Conservation (phyloP, 2,888 invertebrate genomes). For the Cosmia pyralina region DNA sequence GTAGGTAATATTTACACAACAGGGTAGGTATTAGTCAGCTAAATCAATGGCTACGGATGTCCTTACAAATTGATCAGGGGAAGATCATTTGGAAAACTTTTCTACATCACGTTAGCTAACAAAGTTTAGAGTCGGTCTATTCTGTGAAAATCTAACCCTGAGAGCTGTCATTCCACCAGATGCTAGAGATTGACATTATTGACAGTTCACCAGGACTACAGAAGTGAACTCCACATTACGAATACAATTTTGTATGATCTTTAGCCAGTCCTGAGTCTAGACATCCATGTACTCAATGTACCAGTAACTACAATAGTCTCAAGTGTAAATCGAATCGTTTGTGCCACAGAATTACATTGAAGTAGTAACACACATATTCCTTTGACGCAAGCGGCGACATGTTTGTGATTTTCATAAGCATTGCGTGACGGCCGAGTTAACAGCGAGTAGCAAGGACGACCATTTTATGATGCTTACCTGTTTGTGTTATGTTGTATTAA, state of each 20-base stretch:
- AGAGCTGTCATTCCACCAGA: neutral
- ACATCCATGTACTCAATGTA: constrained; percentile 11
- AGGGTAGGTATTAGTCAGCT: neutral
- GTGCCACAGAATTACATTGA: constrained; percentile 37
- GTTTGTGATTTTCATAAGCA: constrained; percentile 63
- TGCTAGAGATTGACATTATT: neutral
- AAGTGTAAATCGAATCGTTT: constrained; percentile 48
- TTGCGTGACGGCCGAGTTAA: constrained; percentile 63
- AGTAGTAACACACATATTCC: constrained; percentile 37
- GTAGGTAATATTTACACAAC: neutral
- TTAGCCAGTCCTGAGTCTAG: constrained; percentile 20
- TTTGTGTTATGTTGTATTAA: constrained; percentile 40
- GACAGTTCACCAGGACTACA: neutral
- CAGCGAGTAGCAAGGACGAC: constrained; percentile 41
- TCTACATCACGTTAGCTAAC: neutral
- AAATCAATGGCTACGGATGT: neutral
- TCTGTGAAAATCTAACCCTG: neutral
- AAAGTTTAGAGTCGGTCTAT: neutral
- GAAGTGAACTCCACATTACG: neutral
- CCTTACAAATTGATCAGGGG: neutral
- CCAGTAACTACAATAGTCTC: constrained; percentile 25
- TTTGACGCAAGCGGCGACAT: constrained; percentile 57
- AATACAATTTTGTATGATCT: neutral
- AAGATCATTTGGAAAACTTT: neutral
- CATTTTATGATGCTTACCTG: constrained; percentile 41